Evolutionary conservation across 2,113 vertebrate species (phyloP).

Genomic region (Eulemur rufifrons): DNA sequence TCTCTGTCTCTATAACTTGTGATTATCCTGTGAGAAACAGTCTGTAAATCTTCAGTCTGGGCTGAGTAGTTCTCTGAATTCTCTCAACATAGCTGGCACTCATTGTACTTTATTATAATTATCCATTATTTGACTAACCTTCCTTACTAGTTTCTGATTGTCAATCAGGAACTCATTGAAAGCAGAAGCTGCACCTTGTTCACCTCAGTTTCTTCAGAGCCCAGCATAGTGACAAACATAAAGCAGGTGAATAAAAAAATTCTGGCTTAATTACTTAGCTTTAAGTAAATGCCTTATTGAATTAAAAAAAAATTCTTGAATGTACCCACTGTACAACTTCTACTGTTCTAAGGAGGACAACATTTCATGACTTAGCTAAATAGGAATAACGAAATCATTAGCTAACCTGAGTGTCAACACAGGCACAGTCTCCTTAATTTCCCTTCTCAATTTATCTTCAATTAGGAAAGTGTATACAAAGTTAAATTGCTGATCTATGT

Average conservation of each 20-base stretch:
- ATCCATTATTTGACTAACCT: not conserved
- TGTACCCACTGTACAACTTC: not conserved
- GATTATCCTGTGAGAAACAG: not conserved
- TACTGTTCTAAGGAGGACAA: not conserved
- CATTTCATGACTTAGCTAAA: not conserved
- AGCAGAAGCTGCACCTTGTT: not conserved
- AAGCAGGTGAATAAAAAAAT: not conserved
- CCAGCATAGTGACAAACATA: not conserved
- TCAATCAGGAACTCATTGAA: not conserved
- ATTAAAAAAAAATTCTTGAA: not conserved
- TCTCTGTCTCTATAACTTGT: not conserved
- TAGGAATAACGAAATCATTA: not conserved
- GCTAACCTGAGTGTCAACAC: not conserved
- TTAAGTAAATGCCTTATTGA: slow-evolving; percentile 7
- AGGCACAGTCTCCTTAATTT: not conserved
- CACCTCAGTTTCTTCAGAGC: not conserved
- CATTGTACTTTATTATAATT: not conserved
- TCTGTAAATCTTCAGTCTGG: not conserved
- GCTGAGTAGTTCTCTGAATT: not conserved
- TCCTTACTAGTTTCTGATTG: not conserved
- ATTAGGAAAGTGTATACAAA: not conserved
- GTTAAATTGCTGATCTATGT: not conserved
- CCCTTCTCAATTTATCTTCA: not conserved
- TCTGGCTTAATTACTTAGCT: not conserved
- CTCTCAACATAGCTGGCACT: not conserved